phyloP scores from a whole-genome alignment of 2,888 invertebrate species.

The Cataglyphis livida region DNA sequence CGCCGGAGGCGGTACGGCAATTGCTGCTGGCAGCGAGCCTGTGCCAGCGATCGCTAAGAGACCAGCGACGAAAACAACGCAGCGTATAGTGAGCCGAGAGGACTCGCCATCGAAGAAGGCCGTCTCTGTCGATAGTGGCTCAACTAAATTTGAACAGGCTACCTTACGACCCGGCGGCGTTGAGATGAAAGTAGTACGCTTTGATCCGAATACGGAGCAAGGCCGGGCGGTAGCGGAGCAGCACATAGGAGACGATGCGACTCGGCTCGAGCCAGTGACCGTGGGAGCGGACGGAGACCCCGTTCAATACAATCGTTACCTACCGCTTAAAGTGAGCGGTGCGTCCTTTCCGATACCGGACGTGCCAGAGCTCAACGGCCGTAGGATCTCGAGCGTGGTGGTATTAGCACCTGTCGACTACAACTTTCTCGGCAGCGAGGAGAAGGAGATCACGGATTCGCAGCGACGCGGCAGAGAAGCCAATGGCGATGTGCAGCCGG shows the following conservation, averaged over 20 bases:
- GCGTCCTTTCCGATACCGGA: constrained; percentile 94
- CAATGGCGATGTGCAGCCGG: constrained; percentile 89
- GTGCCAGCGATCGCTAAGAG: constrained; percentile 88
- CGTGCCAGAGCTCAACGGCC: constrained; percentile 90
- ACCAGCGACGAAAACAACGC: constrained; percentile 71
- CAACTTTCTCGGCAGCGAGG: constrained; percentile 86
- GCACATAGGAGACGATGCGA: constrained; percentile 91
- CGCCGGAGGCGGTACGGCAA: constrained; percentile 92
- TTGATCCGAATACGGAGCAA: constrained; percentile 91
- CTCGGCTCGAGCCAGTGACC: constrained; percentile 91
- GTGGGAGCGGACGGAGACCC: constrained; percentile 86
- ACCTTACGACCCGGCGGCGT: constrained; percentile 87
- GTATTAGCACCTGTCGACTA: constrained; percentile 94
- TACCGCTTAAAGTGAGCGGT: constrained; percentile 94
- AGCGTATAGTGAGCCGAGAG: constrained; percentile 1
- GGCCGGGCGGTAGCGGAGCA: constrained; percentile 90
- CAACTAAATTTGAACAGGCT: constrained; percentile 83
- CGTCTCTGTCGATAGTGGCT: not conserved
- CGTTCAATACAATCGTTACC: constrained; percentile 92
- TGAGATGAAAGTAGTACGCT: constrained; percentile 95
- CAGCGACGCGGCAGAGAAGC: constrained; percentile 84
- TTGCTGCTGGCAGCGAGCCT: constrained; percentile 88
- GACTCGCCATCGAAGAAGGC: constrained; percentile 37
- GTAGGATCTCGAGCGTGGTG: constrained; percentile 94
- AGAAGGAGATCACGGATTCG: constrained; percentile 76